Evolutionary conservation across 2,888 invertebrate species (phyloP).

Genomic region (Atherix ibis): DNA sequence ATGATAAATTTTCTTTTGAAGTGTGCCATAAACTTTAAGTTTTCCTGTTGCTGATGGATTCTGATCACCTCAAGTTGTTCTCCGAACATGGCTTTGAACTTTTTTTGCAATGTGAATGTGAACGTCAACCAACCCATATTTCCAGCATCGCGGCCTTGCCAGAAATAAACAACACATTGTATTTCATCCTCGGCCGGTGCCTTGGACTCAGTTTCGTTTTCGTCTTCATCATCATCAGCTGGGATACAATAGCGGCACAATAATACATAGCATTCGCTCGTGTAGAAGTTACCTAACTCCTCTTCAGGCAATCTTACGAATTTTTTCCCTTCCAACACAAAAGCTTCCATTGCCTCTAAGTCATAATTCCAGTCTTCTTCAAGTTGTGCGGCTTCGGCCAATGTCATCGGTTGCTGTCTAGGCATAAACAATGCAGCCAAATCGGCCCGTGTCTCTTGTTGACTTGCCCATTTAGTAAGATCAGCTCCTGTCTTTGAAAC

Average conservation of each 20-base stretch:
- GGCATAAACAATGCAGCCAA: slow-evolving; percentile 91
- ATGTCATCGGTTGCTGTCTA: slow-evolving; percentile 75
- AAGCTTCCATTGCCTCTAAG: slow-evolving; percentile 92
- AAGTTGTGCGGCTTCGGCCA: slow-evolving; percentile 68
- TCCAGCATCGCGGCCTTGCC: slow-evolving; percentile 94
- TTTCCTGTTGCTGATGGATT: slow-evolving; percentile 97
- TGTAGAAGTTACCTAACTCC: slow-evolving; percentile 82
- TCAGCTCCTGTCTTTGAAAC: slow-evolving; percentile 94
- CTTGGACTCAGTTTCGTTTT: slow-evolving; percentile 28
- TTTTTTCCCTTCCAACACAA: slow-evolving; percentile 91
- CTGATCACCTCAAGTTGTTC: slow-evolving; percentile 88
- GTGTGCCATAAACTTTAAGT: slow-evolving; percentile 94
- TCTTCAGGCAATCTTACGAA: slow-evolving; percentile 93
- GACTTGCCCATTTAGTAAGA: slow-evolving; percentile 77
- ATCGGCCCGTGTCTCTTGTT: slow-evolving; percentile 84
- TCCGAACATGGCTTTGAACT: slow-evolving; percentile 74
- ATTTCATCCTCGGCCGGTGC: slow-evolving; percentile 36
- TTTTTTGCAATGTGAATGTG: slow-evolving; percentile 89
- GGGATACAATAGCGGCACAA: slow-evolving; percentile 90
- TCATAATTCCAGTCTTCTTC: slow-evolving; percentile 98
- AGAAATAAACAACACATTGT: slow-evolving; percentile 98
- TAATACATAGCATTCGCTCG: slow-evolving; percentile 94
- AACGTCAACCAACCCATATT: slow-evolving; percentile 99
- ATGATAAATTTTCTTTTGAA: slow-evolving; percentile 91
- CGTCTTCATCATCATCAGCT: slow-evolving; percentile 44